A percentile compares a stretch with the other conserved stretches of the same genome.
Evolutionary conservation across 1,140 invertebrate genomes (phyloP).

Genomic region (Drosophila bocqueti): DNA sequence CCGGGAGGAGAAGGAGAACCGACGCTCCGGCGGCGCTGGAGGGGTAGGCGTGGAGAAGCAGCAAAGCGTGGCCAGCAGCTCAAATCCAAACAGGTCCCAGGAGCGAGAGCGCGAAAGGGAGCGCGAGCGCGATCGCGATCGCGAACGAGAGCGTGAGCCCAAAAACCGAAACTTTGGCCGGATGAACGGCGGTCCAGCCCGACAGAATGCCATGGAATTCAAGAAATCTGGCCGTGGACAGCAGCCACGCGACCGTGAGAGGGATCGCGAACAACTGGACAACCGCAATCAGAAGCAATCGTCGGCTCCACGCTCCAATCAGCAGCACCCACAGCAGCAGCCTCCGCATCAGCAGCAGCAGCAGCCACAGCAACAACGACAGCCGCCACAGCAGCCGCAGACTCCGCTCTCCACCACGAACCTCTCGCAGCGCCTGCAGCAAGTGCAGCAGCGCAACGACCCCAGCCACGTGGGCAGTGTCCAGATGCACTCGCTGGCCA

Average conservation of each 20-base stretch:
- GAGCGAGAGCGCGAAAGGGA: slow-evolving; percentile 49
- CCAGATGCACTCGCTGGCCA: slow-evolving; percentile 80
- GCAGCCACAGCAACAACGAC: slow-evolving; percentile 43
- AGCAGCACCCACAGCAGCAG: slow-evolving; percentile 36
- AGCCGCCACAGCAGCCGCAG: slow-evolving; percentile 36
- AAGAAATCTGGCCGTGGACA: slow-evolving; percentile 58
- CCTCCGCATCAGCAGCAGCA: slow-evolving; percentile 64
- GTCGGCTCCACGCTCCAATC: slow-evolving; percentile 45
- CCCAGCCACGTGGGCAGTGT: slow-evolving; percentile 83
- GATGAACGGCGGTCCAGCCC: slow-evolving; percentile 44
- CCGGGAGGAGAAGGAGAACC: slow-evolving; percentile 82
- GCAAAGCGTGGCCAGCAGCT: slow-evolving; percentile 1
- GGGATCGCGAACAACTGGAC: slow-evolving; percentile 55
- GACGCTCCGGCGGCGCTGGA: slow-evolving; percentile 36
- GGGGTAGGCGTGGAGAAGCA: slow-evolving; percentile 38
- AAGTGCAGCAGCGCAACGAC: slow-evolving; percentile 82
- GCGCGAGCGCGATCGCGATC: slow-evolving; percentile 27
- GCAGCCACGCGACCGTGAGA: slow-evolving; percentile 45
- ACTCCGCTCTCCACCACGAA: slow-evolving; percentile 62
- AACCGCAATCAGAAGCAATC: slow-evolving; percentile 35
- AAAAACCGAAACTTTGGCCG: slow-evolving; percentile 64
- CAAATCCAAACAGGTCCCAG: slow-evolving; percentile 36
- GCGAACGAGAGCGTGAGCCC: slow-evolving; percentile 45
- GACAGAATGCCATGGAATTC: slow-evolving; percentile 71
- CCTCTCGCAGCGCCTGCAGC: slow-evolving; percentile 76